Base-by-base conservation (phyloP, 2,888 invertebrate species). In the Andrena minutula region DNA sequence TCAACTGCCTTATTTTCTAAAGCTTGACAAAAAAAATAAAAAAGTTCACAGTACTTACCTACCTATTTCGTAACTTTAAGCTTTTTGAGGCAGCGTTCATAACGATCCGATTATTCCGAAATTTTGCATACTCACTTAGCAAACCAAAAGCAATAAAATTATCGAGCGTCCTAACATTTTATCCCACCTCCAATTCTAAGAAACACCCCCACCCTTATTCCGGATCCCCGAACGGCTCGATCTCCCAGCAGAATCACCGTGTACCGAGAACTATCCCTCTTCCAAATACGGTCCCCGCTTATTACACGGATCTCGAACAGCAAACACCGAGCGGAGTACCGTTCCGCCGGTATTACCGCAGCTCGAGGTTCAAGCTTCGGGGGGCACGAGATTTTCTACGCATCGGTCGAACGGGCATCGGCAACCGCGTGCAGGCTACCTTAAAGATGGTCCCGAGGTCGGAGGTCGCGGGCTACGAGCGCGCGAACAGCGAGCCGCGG, bases 391-490 rank as follows among this genome's bases (percentile, higher is more conserved):
- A 41, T 53, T 23, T 20, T 20, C 53, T 53, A 80, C 81, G 68
- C 68, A 30, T 68, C 68, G 51, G 47, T 51, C 47, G 49, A 49
- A 80, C 80, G 80, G 80, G 72, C 72, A 71, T 41, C 49, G 64
- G 61, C 68, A 74, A 81, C 80, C 68, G 49, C 58, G 64, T n/a
- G 68, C 72, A 64, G 81, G 92, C 92, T 93, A 93, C 93, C 92
- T 92, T 93, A 93, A 93, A 91, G 92, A 93, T 93, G 93, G 93
- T 93, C 92, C 90, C 86, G 89, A 88, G 92, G 93, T 93, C 92
- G 92, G 82, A 91, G 93, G 92, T 92, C 91, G 66, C 63, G 82
- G 78, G 82, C 82, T 78, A 79, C 74, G 85, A 70, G 63, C 75
- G 83, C 47, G 70, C 69, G 73, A 74, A 70, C 79, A 75, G 70